phyloP scores from a whole-genome alignment of 2,888 invertebrate genomes.

The Sipunculus nudus region DNA sequence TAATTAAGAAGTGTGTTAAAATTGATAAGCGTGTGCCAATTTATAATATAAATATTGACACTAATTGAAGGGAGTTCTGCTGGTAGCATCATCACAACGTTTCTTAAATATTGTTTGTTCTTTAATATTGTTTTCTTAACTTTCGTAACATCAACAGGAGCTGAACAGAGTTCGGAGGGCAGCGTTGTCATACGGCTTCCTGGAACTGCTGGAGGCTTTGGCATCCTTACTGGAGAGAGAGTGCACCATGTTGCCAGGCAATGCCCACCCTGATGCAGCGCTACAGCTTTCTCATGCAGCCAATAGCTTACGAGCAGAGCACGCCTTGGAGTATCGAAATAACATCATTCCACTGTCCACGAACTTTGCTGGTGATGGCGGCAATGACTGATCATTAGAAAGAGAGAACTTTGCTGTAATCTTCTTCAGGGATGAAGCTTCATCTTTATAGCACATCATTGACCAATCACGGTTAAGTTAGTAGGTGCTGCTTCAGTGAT shows the following conservation, averaged over 20 bases:
- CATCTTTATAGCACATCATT: too few relatives aligned
- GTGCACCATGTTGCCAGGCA: constrained; percentile 80
- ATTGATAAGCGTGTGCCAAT: too few relatives aligned
- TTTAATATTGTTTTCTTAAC: neutral
- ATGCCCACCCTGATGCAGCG: constrained; percentile 85
- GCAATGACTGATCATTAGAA: too few relatives aligned
- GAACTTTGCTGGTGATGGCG: constrained; percentile 51
- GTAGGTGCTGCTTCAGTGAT: too few relatives aligned
- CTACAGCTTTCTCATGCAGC: constrained; percentile 90
- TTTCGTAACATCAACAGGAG: constrained; percentile 74
- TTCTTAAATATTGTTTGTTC: neutral
- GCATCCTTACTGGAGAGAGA: constrained; percentile 90
- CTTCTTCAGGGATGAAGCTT: too few relatives aligned
- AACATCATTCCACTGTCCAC: constrained; percentile 58
- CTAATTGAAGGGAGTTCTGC: too few relatives aligned
- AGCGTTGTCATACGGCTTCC: constrained; percentile 90
- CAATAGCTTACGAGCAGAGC: constrained; percentile 78
- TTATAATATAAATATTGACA: too few relatives aligned
- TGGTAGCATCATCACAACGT: too few relatives aligned
- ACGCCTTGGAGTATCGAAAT: constrained; percentile 50
- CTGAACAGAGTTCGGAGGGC: constrained; percentile 88
- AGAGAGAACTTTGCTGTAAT: too few relatives aligned
- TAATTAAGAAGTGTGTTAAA: too few relatives aligned
- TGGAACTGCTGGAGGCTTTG: constrained; percentile 85
- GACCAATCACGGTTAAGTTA: too few relatives aligned